These are phyloP conservation scores for Prostheceraeus crozeri DNA, from an alignment of 2,888 invertebrate species.

Conservation along the genomic window DNA sequence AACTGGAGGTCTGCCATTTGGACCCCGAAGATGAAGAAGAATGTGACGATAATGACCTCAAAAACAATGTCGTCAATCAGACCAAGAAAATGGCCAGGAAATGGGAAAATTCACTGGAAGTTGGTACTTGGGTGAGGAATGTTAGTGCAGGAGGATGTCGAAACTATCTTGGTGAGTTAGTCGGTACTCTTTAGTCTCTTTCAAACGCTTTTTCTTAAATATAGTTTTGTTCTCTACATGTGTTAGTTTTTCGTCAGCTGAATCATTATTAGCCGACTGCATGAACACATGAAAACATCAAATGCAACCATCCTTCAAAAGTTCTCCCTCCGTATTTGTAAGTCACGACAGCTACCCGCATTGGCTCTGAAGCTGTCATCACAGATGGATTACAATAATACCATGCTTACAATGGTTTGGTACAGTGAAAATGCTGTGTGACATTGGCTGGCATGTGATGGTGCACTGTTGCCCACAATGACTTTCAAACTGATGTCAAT, in stretches of 20 bases:
- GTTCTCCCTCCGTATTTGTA: too few species aligned
- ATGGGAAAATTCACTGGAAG: constrained; percentile 30
- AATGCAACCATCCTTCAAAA: too few species aligned
- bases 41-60: constrained; percentile 35
- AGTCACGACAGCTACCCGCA: too few species aligned
- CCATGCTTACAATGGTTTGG: too few species aligned
- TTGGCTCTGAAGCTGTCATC: too few species aligned
- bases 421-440: too few species aligned
- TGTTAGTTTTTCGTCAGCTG: not conserved
- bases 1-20: constrained; percentile 85
- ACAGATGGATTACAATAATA: too few species aligned
- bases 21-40: constrained; percentile 77
- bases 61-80: constrained; percentile 33
- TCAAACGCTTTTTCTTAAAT: not conserved
- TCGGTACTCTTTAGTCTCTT: not conserved
- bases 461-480: too few species aligned
- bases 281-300: too few species aligned
- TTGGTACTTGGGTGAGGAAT: constrained; percentile 67
- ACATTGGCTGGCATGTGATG: too few species aligned
- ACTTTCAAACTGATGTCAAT: too few species aligned
- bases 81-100: constrained; percentile 40
- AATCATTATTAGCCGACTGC: too few species aligned
- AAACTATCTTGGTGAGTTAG: constrained; percentile 65
- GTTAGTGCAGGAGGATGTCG: constrained; percentile 88
- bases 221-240: not conserved